phyloP scores from a whole-genome alignment of 2,888 invertebrate genomes.

The Habrosyne pyritoides region DNA sequence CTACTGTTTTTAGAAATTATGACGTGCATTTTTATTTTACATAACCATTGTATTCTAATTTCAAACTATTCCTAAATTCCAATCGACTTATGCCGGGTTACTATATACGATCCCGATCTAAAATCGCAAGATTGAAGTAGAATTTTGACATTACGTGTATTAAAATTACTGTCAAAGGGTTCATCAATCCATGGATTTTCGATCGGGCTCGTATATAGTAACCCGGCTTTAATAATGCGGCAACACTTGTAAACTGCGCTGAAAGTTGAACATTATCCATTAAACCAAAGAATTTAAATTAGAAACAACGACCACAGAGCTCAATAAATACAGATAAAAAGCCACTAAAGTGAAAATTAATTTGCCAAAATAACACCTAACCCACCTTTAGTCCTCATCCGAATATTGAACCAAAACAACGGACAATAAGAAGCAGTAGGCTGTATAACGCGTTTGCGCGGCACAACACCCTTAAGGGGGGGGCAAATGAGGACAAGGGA shows the following conservation, averaged over 20 bases:
- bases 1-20: too few relatives aligned
- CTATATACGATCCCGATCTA: too few relatives aligned
- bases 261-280: neutral
- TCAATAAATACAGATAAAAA: slow-evolving; percentile 18
- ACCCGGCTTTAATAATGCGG: too few relatives aligned
- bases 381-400: slow-evolving; percentile 70
- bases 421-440: slow-evolving; percentile 76
- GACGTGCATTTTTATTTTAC: too few relatives aligned
- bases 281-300: neutral
- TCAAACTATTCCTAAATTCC: too few relatives aligned
- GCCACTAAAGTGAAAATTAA: slow-evolving; percentile 35
- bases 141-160: too few relatives aligned
- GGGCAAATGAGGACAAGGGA: slow-evolving; percentile 46
- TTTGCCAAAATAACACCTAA: slow-evolving; percentile 68
- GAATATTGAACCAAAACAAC: slow-evolving; percentile 79
- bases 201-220: too few relatives aligned
- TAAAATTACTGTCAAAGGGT: too few relatives aligned
- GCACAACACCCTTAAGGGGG: slow-evolving; percentile 56
- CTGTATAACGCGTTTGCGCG: slow-evolving; percentile 76
- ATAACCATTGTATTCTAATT: too few relatives aligned
- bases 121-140: too few relatives aligned
- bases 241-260: neutral
- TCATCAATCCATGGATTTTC: too few relatives aligned
- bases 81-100: too few relatives aligned
- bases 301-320: neutral